These are phyloP conservation scores for Psettodes erumei DNA, from an alignment of 2,113 vertebrate species.

Conservation along the genomic window DNA sequence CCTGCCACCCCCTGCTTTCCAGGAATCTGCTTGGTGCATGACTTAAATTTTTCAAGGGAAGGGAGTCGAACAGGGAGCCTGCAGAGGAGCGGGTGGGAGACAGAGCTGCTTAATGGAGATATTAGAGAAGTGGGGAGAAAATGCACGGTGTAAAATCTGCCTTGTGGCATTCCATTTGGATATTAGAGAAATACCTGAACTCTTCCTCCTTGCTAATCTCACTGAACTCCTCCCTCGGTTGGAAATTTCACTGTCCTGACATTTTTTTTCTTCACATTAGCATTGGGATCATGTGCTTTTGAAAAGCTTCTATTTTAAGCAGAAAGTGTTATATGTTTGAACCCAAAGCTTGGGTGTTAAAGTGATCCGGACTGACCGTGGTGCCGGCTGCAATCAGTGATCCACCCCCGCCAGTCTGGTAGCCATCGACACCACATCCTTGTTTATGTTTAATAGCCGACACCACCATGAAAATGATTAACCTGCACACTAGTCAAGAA, in stretches of 20 bases:
- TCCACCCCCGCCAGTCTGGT: no score
- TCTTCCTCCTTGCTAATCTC: slow-evolving; percentile 19
- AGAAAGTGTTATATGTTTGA: slow-evolving; percentile 13
- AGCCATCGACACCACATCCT: background rate
- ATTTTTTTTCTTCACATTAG: slow-evolving; percentile 14
- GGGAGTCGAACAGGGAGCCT: slow-evolving; percentile 34
- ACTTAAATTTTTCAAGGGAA: slow-evolving; percentile 57
- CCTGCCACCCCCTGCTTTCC: slow-evolving; percentile 55
- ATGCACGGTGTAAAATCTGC: slow-evolving; percentile 7
- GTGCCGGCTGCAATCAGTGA: slow-evolving; percentile 12
- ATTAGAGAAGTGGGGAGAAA: slow-evolving; percentile 24
- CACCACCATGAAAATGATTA: slow-evolving; percentile 7
- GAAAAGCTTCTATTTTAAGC: slow-evolving; percentile 11
- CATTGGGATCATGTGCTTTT: slow-evolving; percentile 7
- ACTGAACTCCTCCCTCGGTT: background rate
- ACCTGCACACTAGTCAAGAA: background rate
- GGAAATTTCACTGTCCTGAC: slow-evolving; percentile 17
- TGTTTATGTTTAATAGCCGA: background rate
- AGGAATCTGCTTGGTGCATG: slow-evolving; percentile 64
- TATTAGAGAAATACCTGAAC: slow-evolving; percentile 14
- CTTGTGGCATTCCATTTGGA: slow-evolving; percentile 14
- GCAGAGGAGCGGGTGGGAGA: slow-evolving; percentile 14
- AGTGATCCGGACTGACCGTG: background rate
- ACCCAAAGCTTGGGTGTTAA: background rate
- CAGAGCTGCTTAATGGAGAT: slow-evolving; percentile 43